Evolutionary conservation across 2,888 invertebrate genomes (phyloP).

Genomic region (Eupithecia abbreviata): DNA sequence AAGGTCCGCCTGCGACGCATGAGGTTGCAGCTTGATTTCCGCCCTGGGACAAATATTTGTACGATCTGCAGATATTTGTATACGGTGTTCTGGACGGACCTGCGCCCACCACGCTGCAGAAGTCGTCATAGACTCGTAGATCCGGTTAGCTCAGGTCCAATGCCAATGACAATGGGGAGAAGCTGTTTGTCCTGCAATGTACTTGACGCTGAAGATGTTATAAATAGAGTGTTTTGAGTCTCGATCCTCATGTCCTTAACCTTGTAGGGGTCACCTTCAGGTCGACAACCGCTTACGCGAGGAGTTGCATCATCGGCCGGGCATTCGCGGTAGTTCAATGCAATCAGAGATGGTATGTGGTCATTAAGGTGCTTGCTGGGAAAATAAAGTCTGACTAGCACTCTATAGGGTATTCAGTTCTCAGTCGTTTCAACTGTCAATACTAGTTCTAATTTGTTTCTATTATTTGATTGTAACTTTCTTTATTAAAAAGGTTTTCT

Average conservation of each 20-base stretch:
- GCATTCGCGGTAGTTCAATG: slow-evolving; percentile 40
- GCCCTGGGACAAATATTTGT: too few relatives aligned
- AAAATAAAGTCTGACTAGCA: background rate
- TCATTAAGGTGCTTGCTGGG: background rate
- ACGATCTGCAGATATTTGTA: too few relatives aligned
- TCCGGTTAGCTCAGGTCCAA: background rate
- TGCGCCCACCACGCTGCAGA: too few relatives aligned
- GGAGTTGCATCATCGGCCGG: slow-evolving; percentile 44
- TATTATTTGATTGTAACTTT: too few relatives aligned
- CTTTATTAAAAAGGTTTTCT: too few relatives aligned
- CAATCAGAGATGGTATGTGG: slow-evolving; percentile 23
- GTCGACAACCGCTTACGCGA: slow-evolving; percentile 41
- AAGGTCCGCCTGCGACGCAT: too few relatives aligned
- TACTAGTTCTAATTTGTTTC: too few relatives aligned
- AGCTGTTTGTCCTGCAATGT: background rate
- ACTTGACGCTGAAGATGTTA: background rate
- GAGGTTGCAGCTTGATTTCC: too few relatives aligned
- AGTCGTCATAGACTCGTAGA: background rate
- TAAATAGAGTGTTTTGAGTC: background rate
- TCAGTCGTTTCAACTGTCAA: too few relatives aligned
- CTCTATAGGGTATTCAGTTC: background rate
- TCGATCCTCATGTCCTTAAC: slow-evolving; percentile 30
- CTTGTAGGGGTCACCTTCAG: slow-evolving; percentile 47
- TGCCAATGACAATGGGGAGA: background rate
- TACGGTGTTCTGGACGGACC: too few relatives aligned